phyloP scores from a whole-genome alignment of 2,797 vertebrate species.

The Taeniopygia guttata region DNA sequence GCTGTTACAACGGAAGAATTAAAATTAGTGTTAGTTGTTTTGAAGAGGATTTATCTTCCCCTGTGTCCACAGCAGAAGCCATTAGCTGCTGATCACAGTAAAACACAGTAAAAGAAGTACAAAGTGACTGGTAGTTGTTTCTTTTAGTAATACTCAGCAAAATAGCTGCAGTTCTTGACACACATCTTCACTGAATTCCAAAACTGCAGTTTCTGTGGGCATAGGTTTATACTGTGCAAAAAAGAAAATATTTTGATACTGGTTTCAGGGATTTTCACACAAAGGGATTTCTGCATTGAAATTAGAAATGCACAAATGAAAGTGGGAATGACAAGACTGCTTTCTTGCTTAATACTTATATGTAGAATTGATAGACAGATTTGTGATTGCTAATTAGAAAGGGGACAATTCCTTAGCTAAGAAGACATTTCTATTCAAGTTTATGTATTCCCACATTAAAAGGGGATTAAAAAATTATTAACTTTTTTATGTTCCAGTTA shows the following conservation, averaged over 20 bases:
- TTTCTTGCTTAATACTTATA: background rate
- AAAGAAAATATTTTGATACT: background rate
- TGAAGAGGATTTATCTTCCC: background rate
- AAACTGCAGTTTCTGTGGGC: background rate
- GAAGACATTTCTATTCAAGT: background rate
- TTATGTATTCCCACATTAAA: background rate
- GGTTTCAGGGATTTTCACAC: background rate
- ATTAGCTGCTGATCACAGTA: conserved; percentile 15
- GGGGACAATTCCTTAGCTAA: background rate
- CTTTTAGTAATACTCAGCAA: background rate
- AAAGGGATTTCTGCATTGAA: background rate
- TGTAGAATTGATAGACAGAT: background rate
- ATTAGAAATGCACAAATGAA: background rate
- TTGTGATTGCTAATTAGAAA: conserved; percentile 33
- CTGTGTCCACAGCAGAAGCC: background rate
- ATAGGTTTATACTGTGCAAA: background rate
- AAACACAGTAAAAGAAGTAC: background rate
- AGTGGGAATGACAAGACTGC: background rate
- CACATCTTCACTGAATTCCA: background rate
- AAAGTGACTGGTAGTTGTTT: background rate
- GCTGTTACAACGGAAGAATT: background rate
- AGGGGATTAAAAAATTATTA: conserved; percentile 1
- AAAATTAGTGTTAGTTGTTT: background rate
- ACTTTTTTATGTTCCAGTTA: background rate
- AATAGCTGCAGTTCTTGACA: background rate